Evolutionary conservation across 92 coral and sea anemone genomes (phyloP), one percentile per base, ranked within the genome.

Genomic region (Ricordea florida): DNA sequence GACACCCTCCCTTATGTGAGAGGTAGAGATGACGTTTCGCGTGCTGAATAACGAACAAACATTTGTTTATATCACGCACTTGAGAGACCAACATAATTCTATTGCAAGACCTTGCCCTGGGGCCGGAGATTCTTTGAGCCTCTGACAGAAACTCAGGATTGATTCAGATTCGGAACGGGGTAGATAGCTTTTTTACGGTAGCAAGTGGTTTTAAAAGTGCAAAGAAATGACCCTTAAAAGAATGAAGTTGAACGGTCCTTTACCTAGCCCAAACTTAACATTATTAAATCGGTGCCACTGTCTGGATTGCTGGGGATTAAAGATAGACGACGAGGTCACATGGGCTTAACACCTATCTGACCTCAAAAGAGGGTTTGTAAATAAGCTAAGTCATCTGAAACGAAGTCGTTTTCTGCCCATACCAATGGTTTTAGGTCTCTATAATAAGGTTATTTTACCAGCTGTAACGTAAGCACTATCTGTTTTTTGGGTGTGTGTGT

Each of bases 321-420:
- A 8, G 44, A n/a, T 37, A 8, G 45, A 67, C 45, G 18, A 36
- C n/a, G 9, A 3, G 9, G 20, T 35, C 50, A 13, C 14, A 62
- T 23, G 40, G n/a, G 9, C 32, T 20, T 33, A 9, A 33, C 15
- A 65, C 11, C 16, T 33, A 55, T 18, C 5, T 2, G 23, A 57
- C n/a, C n/a, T n/a, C n/a, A n/a, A n/a, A n/a, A n/a, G 26, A 67
- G 69, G 75, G 49, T 67, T 67, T 47, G 68, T 33, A 24, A 67
- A 67, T 28, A 67, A 67, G 38, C 68, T 67, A 32, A 57, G 38
- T 18, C 11, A 56, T 16, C 16, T 72, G n/a, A 72, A 72, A 58
- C 35, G 72, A 35, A 57, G 34, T 31, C 40, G 41, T 15, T 72
- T 72, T 34, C 36, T 72, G 6, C 79, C 79, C 2, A 57, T 8